These are phyloP conservation scores for Dendrophyllia cribrosa DNA, from an alignment of 64 coral and sea anemone genomes.

Conservation along the genomic window DNA sequence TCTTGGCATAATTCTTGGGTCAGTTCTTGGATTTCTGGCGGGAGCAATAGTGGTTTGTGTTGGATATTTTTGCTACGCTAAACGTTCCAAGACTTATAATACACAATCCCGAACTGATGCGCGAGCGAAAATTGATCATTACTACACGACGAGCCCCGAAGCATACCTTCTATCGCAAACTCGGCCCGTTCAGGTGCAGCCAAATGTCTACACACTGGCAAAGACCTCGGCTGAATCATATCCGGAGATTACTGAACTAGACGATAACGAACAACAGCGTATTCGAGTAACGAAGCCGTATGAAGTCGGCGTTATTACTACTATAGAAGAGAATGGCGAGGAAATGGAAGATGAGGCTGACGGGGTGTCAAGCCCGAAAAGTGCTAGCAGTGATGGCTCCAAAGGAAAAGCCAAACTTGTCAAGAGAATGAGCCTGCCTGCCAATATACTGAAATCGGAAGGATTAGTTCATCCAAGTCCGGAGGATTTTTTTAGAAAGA, in stretches of 20 bases:
- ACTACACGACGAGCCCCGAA: slow-evolving; percentile 26
- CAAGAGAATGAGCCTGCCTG: slow-evolving; percentile 76
- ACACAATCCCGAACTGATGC: slow-evolving; percentile 13
- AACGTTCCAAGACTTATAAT: slow-evolving; percentile 57
- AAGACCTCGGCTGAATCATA: slow-evolving; percentile 67
- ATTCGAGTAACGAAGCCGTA: slow-evolving; percentile 69
- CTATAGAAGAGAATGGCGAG: slow-evolving; percentile 12
- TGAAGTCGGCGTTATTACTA: slow-evolving; percentile 17
- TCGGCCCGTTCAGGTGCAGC: slow-evolving; percentile 80
- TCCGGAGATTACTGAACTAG: slow-evolving; percentile 48
- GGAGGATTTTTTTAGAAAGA: slow-evolving; percentile 69
- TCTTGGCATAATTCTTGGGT: slow-evolving; percentile 78
- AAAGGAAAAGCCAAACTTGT: slow-evolving; percentile 60
- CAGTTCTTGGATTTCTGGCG: slow-evolving; percentile 79
- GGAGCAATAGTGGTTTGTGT: slow-evolving; percentile 71
- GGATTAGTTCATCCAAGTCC: slow-evolving; percentile 76
- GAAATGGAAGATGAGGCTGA: slow-evolving; percentile 3
- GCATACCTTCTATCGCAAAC: slow-evolving; percentile 62
- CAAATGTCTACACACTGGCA: slow-evolving; percentile 77
- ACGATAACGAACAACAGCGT: slow-evolving; percentile 27
- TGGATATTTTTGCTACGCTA: slow-evolving; percentile 49
- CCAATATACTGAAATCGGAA: slow-evolving; percentile 8
- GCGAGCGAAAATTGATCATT: slow-evolving; percentile 81
- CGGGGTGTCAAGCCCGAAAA: not conserved
- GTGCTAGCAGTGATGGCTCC: not conserved